Conservation (phyloP, 2,113 vertebrate genomes). For the Nothobranchius kuhntae region DNA sequence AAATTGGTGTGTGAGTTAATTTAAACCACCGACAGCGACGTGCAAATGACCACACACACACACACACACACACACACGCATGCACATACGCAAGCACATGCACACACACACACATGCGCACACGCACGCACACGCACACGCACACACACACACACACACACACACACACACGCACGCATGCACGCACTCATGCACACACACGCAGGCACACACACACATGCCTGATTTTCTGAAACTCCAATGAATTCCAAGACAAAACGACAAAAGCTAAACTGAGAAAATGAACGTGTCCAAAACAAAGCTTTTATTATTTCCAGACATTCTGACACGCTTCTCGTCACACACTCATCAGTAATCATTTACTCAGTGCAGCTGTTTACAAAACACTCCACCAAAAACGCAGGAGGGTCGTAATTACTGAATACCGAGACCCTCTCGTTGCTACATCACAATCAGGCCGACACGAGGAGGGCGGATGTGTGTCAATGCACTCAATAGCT, state of each 20-base stretch:
- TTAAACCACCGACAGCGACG: not conserved
- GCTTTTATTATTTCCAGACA: not conserved
- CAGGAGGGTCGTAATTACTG: conserved; percentile 26
- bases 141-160: too few species aligned
- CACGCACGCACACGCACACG: too few species aligned
- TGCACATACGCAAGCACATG: too few species aligned
- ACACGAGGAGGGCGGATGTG: conserved; percentile 25
- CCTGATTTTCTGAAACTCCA: not conserved
- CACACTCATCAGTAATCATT: conserved; percentile 5
- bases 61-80: too few species aligned
- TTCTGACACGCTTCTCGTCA: conserved; percentile 14
- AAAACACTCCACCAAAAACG: conserved; percentile 17
- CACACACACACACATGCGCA: too few species aligned
- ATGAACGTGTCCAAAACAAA: not conserved
- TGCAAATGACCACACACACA: conserved; percentile 12
- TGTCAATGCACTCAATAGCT: conserved; percentile 55
- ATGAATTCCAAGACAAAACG: not conserved
- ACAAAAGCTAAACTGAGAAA: not conserved
- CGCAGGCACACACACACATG: too few species aligned
- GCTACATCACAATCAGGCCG: conserved; percentile 20
- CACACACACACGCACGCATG: too few species aligned
- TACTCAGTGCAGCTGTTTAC: conserved; percentile 12
- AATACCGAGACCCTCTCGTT: conserved; percentile 22
- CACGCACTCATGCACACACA: not conserved
- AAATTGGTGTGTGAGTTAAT: conserved; percentile 20